Conservation (phyloP, 1,140 invertebrate species). For the Olivierus martensii region DNA sequence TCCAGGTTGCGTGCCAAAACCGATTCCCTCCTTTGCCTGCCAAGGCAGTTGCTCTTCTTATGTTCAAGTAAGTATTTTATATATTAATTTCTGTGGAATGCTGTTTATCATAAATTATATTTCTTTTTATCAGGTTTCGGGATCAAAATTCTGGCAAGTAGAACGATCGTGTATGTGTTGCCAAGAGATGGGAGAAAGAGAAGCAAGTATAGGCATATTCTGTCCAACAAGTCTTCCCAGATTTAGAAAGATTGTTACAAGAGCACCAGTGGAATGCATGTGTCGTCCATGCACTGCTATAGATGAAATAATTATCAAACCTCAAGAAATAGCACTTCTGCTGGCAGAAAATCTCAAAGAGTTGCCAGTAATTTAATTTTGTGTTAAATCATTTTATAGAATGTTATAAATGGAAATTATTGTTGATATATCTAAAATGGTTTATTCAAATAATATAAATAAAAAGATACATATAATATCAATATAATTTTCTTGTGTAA, state of each 20-base stretch:
- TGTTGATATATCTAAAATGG: too few species aligned
- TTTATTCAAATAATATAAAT: too few species aligned
- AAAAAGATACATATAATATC: too few species aligned
- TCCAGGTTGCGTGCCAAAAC: constrained; percentile 79
- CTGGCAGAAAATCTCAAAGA: background rate
- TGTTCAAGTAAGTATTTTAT: constrained; percentile 51
- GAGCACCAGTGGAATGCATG: constrained; percentile 84
- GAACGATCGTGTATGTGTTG: constrained; percentile 88
- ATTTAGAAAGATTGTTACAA: constrained; percentile 75
- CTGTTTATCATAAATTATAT: background rate
- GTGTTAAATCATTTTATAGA: too few species aligned
- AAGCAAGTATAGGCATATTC: constrained; percentile 71
- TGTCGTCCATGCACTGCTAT: constrained; percentile 78
- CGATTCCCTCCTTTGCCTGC: constrained; percentile 85
- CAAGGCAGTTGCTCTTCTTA: constrained; percentile 80
- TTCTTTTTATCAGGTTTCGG: constrained; percentile 53
- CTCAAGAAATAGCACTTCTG: constrained; percentile 51
- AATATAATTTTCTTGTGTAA: too few species aligned
- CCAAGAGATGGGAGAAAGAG: constrained; percentile 80
- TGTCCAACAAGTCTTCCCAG: constrained; percentile 77
- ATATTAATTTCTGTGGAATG: background rate
- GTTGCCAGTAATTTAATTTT: too few species aligned
- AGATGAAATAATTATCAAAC: constrained; percentile 70
- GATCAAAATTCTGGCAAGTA: constrained; percentile 92
- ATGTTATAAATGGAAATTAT: too few species aligned